phyloP scores from a whole-genome alignment of 2,113 vertebrate species.

The Nicator chloris region DNA sequence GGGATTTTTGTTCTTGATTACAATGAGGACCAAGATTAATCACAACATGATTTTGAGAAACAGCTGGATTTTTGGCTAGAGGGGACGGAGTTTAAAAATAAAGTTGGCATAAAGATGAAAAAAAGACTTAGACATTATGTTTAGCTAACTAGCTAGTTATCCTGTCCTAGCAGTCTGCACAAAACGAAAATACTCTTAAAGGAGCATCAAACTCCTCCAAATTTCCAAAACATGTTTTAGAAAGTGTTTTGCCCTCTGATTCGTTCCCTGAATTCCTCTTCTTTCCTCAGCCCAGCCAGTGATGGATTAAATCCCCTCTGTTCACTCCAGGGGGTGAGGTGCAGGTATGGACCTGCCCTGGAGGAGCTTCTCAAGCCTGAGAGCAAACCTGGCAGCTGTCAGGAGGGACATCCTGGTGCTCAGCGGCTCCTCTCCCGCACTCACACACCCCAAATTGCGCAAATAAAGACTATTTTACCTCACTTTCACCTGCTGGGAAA shows the following conservation, averaged over 20 bases:
- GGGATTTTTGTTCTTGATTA: slow-evolving; percentile 40
- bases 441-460: background rate
- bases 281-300: background rate
- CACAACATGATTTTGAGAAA: slow-evolving; percentile 22
- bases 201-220: fast-evolving
- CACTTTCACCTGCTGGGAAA: background rate
- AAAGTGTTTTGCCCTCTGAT: background rate
- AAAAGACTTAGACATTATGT: background rate
- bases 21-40: slow-evolving; percentile 11
- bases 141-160: slow-evolving; percentile 45
- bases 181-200: background rate
- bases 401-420: background rate
- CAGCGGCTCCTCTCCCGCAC: background rate
- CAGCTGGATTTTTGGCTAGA: slow-evolving; percentile 43
- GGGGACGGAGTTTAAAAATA: slow-evolving; percentile 27
- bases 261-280: background rate
- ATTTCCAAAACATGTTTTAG: background rate
- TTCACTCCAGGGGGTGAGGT: background rate
- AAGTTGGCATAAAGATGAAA: slow-evolving; percentile 40
- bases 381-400: background rate
- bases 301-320: background rate
- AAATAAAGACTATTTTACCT: background rate
- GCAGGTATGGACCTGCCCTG: background rate
- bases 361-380: background rate
- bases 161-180: background rate